These are phyloP conservation scores for Phyllotis vaccarum DNA, from an alignment of 2,797 vertebrate species.

Conservation along the genomic window DNA sequence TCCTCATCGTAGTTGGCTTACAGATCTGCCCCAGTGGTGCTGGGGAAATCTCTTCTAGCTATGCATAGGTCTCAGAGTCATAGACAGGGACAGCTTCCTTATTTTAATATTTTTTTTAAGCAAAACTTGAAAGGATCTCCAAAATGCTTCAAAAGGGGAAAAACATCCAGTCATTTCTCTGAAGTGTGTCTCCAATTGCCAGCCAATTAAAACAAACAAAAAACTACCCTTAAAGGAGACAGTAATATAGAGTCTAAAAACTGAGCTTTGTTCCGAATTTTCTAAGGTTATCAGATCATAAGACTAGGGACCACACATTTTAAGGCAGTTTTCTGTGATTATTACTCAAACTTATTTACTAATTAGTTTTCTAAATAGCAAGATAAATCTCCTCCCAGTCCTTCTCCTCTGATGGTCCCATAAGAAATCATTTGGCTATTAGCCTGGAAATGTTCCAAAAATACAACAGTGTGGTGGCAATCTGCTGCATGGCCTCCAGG, in stretches of 20 bases:
- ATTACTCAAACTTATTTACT: constrained; percentile 76
- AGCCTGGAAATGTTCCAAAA: constrained; percentile 74
- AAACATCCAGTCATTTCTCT: constrained; percentile 36
- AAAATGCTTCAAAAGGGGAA: not conserved
- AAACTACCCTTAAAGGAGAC: constrained; percentile 30
- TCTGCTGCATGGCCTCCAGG: constrained; percentile 52
- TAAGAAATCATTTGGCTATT: constrained; percentile 77
- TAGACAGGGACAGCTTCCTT: not conserved
- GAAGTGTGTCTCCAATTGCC: not conserved
- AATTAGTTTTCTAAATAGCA: constrained; percentile 78
- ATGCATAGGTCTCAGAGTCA: not conserved
- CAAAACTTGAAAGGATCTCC: constrained; percentile 8
- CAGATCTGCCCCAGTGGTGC: not conserved
- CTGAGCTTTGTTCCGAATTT: constrained; percentile 47
- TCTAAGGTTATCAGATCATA: constrained; percentile 56
- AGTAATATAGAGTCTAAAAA: constrained; percentile 37
- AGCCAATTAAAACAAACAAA: not conserved
- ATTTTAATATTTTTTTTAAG: constrained; percentile 56
- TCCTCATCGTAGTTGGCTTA: not conserved
- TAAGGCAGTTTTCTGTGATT: constrained; percentile 71
- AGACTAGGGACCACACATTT: constrained; percentile 49
- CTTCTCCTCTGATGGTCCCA: constrained; percentile 52
- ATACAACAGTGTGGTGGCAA: constrained; percentile 44
- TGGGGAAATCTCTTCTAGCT: not conserved
- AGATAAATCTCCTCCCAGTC: constrained; percentile 65